Evolutionary conservation across 2,113 vertebrate genomes (phyloP).

Genomic region (Hyperopisus bebe): DNA sequence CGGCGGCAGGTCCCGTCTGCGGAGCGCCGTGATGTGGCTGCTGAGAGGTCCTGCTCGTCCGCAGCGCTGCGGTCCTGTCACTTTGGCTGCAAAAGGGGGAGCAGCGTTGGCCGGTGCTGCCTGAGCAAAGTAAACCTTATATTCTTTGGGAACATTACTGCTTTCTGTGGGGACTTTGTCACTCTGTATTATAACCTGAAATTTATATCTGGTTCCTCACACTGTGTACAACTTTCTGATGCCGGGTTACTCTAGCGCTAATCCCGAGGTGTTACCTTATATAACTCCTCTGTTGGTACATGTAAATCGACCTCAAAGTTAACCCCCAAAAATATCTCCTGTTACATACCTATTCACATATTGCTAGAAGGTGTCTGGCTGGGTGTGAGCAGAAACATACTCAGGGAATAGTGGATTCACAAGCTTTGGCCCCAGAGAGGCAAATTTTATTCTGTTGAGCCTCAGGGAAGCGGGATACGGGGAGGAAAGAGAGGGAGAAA

Average conservation of each 20-base stretch:
- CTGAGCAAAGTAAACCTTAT: not conserved
- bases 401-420: not conserved
- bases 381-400: not conserved
- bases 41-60: not conserved
- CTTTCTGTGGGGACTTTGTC: not conserved
- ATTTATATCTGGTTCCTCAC: not conserved
- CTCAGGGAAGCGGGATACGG: not conserved
- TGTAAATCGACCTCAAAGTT: not conserved
- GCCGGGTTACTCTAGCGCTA: not conserved
- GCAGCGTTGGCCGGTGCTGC: not conserved
- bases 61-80: not conserved
- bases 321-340: slow-evolving; percentile 8
- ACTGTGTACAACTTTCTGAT: not conserved
- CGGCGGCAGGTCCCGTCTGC: not conserved
- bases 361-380: not conserved
- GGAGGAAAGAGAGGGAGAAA: not conserved
- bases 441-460: not conserved
- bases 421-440: not conserved
- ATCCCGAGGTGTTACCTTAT: not conserved
- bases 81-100: not conserved
- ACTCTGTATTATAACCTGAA: not conserved
- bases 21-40: not conserved
- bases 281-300: not conserved
- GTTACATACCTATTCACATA: not conserved
- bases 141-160: not conserved